phyloP scores from a whole-genome alignment of 2,888 invertebrate genomes.

The Machimus rusticus region DNA sequence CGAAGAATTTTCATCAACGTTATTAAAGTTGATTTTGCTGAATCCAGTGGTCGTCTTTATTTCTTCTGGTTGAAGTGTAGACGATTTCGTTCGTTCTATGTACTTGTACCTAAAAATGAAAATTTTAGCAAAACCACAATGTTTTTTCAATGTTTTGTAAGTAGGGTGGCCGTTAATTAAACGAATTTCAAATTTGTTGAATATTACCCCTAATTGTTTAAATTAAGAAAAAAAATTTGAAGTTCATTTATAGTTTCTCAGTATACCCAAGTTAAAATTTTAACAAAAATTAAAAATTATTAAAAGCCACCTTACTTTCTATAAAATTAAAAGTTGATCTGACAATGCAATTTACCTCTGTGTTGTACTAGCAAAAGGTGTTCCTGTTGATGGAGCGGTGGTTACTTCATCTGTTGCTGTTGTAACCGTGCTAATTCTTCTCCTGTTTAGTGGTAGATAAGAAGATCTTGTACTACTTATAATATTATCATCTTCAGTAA shows the following conservation, averaged over 20 bases:
- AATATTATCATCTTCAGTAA: constrained; percentile 42
- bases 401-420: neutral
- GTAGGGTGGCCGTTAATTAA: neutral
- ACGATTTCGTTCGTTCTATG: constrained; percentile 57
- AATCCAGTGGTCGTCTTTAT: constrained; percentile 39
- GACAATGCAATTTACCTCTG: neutral
- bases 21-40: constrained; percentile 47
- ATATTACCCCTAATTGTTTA: neutral
- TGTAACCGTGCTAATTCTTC: constrained; percentile 13
- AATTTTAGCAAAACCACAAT: constrained; percentile 48
- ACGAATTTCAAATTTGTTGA: neutral
- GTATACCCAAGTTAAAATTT: no score
- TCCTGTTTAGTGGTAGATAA: constrained; percentile 55
- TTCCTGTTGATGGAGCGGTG: neutral
- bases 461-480: constrained; percentile 49
- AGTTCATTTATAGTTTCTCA: no score
- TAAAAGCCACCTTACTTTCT: constrained; percentile 42
- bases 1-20: constrained; percentile 51
- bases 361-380: neutral
- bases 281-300: no score
- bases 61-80: constrained; percentile 46
- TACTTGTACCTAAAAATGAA: constrained; percentile 56
- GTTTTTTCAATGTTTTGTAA: neutral
- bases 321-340: neutral
- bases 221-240: neutral